A percentile compares a stretch with the other conserved stretches of the same genome.
These are phyloP conservation scores for Takifugu rubripes DNA, from an alignment of 2,797 vertebrate species.

Conservation along the genomic window DNA sequence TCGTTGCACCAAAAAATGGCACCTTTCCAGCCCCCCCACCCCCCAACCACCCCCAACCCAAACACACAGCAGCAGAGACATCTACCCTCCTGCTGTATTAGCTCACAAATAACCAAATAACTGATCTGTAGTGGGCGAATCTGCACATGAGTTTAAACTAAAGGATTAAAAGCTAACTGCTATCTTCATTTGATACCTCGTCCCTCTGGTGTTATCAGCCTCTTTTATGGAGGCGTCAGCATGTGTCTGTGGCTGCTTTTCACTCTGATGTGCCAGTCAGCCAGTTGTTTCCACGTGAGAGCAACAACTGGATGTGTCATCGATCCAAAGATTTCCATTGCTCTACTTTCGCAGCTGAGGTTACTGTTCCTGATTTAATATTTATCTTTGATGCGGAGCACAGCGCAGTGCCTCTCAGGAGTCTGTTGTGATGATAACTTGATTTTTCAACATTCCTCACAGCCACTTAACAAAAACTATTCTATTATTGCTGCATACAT, in stretches of 20 bases:
- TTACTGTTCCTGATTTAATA: constrained; percentile 31
- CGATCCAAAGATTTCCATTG: constrained; percentile 14
- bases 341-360: constrained; percentile 1
- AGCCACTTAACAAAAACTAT: neutral
- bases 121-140: constrained; percentile 27
- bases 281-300: constrained; percentile 30
- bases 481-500: neutral
- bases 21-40: constrained; percentile 40
- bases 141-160: constrained; percentile 34
- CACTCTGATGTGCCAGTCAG: constrained; percentile 43
- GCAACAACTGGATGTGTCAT: constrained; percentile 29
- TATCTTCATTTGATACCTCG: constrained; percentile 25
- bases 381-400: constrained; percentile 19
- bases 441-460: constrained; percentile 9
- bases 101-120: constrained; percentile 51
- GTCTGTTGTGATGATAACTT: constrained; percentile 14
- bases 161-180: constrained; percentile 15
- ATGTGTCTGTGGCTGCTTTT: constrained; percentile 30
- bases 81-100: constrained; percentile 51
- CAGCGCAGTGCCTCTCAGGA: constrained; percentile 8
- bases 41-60: neutral
- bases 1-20: constrained; percentile 51
- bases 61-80: constrained; percentile 18
- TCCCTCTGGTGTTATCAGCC: constrained; percentile 27
- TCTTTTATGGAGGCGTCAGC: constrained; percentile 20